Evolutionary conservation across 2,797 vertebrate species (phyloP), one percentile per base, ranked within the genome.

Genomic region (Anabas testudineus): DNA sequence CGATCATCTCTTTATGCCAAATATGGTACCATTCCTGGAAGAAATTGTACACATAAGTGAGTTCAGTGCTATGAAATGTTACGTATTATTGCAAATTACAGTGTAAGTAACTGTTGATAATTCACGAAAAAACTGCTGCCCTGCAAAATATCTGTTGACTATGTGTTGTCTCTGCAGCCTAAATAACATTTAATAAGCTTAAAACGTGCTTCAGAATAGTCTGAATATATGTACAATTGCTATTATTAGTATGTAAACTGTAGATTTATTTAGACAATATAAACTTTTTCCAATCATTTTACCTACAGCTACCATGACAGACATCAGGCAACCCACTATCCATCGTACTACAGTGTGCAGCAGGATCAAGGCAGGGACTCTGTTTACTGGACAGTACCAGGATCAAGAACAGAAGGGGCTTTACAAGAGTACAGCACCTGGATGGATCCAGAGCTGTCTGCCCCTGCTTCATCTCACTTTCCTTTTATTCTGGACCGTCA

Each of bases 11-110:
- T 78, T 5, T 87, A 91, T 73, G 71, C 73, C 45, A 92, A 86
- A 79, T 93, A 73, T 78, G 85, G 79, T 53, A 93, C 90, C 22
- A 37, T 93, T 71, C 91, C 93, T 78, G 87, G 88, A 49, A 89
- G 87, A 78, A 89, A 80, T 36, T 87, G 39, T 66, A 21, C 88
- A 78, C 83, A 88, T 39, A 86, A 61, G 94, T 95, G 72, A 90
- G 93, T 90, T 61, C 2, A 69, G 2, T 19, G 24, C 12, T 24
- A 13, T 69, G 1, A 24, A 49, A 51, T 26, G n/a, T 34, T 22
- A 12, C 22, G 54, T 16, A 22, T 32, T 56, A 8, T n/a, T n/a
- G n/a, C n/a, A 15, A 10, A 48, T 55, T 46, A 63, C 12, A 54
- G 22, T 52, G 2, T 26, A 19, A 21, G 19, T 1, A 36, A 21